phyloP scores from a whole-genome alignment of 2,797 vertebrate species.

The Gephyroberyx darwinii region DNA sequence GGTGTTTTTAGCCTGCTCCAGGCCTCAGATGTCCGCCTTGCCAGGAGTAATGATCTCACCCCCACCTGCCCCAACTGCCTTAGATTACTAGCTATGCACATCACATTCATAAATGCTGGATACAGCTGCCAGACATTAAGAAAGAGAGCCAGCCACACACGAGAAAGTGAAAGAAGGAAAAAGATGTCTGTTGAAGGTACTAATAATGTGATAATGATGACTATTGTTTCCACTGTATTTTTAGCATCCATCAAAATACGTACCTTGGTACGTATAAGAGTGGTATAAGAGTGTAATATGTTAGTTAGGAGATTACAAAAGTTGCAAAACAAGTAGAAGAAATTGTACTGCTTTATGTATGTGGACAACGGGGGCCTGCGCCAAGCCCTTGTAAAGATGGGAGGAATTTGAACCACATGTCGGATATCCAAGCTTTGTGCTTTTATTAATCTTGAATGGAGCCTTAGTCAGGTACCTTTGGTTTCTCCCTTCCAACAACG shows the following conservation, averaged over 20 bases:
- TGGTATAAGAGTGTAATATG: not conserved
- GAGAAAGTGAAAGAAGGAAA: not conserved
- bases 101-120: slow-evolving; percentile 50
- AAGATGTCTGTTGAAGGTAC: not conserved
- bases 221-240: slow-evolving; percentile 7
- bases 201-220: not conserved
- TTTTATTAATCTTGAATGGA: slow-evolving; percentile 77
- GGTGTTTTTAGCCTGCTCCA: slow-evolving; percentile 54
- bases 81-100: slow-evolving; percentile 58
- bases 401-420: slow-evolving; percentile 79
- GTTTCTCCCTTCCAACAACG: slow-evolving; percentile 72
- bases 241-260: slow-evolving; percentile 10
- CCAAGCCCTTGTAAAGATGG: slow-evolving; percentile 64
- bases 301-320: slow-evolving; percentile 13
- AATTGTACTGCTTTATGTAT: slow-evolving; percentile 45
- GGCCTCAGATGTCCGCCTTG: slow-evolving; percentile 64
- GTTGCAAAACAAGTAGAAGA: slow-evolving; percentile 32
- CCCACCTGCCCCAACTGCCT: slow-evolving; percentile 56
- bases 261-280: not conserved
- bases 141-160: not conserved
- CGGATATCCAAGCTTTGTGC: slow-evolving; percentile 73
- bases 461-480: slow-evolving; percentile 66
- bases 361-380: slow-evolving; percentile 52
- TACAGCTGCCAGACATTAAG: slow-evolving; percentile 38
- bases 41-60: slow-evolving; percentile 65